These are phyloP conservation scores for Anseranas semipalmata DNA, from an alignment of 2,113 vertebrate species.

Conservation along the genomic window DNA sequence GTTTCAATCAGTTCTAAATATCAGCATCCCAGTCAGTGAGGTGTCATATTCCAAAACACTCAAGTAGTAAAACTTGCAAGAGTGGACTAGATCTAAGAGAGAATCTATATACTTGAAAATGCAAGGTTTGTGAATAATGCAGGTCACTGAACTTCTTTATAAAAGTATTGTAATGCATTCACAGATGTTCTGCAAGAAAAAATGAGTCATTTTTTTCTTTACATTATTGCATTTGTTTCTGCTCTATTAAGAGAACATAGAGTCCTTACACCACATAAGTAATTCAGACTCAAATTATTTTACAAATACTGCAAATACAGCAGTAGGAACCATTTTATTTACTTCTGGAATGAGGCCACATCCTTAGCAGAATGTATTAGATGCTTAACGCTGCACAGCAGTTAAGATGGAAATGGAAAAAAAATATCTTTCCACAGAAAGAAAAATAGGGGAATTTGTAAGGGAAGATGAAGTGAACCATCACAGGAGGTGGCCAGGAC, in stretches of 20 bases:
- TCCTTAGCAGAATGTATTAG: background rate
- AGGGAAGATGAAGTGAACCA: background rate
- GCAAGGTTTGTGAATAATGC: background rate
- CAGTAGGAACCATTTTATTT: background rate
- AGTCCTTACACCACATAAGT: fast-evolving
- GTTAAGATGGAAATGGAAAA: background rate
- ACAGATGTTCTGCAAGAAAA: background rate
- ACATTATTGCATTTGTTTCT: background rate
- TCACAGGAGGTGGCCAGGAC: background rate
- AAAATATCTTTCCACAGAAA: background rate
- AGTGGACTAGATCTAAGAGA: background rate
- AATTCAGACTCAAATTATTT: background rate
- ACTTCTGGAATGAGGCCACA: background rate
- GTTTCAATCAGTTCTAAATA: background rate
- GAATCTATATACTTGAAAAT: background rate
- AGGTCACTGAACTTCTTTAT: background rate
- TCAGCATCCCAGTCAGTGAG: background rate
- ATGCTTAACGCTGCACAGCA: background rate
- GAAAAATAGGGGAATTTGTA: background rate
- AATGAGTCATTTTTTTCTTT: background rate
- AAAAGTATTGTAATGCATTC: background rate
- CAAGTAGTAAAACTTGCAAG: background rate
- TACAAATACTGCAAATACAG: background rate
- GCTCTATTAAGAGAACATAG: background rate
- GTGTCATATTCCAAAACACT: background rate